Conservation (phyloP, 1,140 invertebrate genomes). For the Lordiphosa collinella region DNA sequence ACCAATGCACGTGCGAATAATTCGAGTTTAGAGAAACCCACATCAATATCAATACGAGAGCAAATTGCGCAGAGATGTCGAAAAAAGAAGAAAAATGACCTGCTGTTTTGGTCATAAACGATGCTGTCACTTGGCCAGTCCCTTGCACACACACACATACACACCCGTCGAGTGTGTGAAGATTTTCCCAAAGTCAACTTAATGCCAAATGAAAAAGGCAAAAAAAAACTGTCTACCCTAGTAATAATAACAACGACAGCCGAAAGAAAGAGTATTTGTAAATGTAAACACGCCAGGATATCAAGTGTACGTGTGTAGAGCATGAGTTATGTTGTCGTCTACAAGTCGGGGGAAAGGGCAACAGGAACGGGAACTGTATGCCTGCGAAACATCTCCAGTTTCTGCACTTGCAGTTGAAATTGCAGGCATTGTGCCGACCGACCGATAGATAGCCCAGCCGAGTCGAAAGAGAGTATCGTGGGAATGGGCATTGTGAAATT, state of each 20-base stretch:
- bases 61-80: constrained; percentile 43
- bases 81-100: constrained; percentile 57
- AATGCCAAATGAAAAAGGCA: constrained; percentile 41
- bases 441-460: constrained; percentile 40
- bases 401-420: constrained; percentile 67
- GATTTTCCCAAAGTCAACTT: constrained; percentile 64
- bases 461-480: constrained; percentile 67
- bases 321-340: constrained; percentile 50
- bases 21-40: constrained; percentile 28
- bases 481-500: constrained; percentile 72
- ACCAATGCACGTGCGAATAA: constrained; percentile 73
- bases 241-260: constrained; percentile 52
- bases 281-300: constrained; percentile 78
- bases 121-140: constrained; percentile 61
- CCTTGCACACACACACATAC: constrained; percentile 4
- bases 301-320: constrained; percentile 67
- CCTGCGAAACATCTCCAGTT: constrained; percentile 67
- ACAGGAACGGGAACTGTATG: constrained; percentile 11
- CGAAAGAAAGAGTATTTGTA: constrained; percentile 66
- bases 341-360: constrained; percentile 5
- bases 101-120: constrained; percentile 61
- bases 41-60: constrained; percentile 32
- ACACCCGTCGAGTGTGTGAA: constrained; percentile 42
- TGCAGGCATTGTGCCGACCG: constrained; percentile 30
- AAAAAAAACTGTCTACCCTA: constrained; percentile 16